Percentiles rank a stretch among this genome's conserved stretches.
Conservation (phyloP, 2,888 invertebrate genomes). For the Mythimna ferrago region DNA sequence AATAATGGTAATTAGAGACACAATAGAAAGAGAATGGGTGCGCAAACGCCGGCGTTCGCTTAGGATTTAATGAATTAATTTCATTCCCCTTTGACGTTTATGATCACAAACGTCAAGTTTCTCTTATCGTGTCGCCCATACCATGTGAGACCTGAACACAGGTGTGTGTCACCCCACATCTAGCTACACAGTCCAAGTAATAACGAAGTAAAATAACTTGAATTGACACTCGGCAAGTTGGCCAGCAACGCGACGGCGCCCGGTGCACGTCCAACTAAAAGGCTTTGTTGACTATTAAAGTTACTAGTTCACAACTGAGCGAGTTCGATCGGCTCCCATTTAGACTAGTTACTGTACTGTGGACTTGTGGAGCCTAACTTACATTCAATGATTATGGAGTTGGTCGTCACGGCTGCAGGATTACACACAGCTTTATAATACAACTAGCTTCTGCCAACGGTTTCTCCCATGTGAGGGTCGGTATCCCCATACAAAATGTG, state of each 20-base stretch:
- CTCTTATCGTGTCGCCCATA: too few species aligned
- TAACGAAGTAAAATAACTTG: constrained; percentile 55
- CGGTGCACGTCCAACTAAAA: constrained; percentile 26
- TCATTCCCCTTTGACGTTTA: too few species aligned
- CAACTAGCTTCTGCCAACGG: too few species aligned
- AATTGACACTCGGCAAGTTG: constrained; percentile 52
- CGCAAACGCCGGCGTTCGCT: too few species aligned
- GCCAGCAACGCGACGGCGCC: constrained; percentile 15
- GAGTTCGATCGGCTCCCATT: constrained; percentile 29
- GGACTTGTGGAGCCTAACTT: constrained; percentile 21
- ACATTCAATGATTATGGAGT: constrained; percentile 13
- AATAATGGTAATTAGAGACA: too few species aligned
- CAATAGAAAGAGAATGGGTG: too few species aligned
- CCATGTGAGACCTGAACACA: neutral
- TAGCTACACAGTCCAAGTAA: constrained; percentile 37
- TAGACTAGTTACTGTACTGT: constrained; percentile 26
- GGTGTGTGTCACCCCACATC: neutral
- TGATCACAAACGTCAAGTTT: too few species aligned
- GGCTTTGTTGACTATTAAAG: constrained; percentile 46
- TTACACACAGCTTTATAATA: neutral
- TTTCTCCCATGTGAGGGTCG: too few species aligned
- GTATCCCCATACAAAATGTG: too few species aligned
- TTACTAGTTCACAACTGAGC: constrained; percentile 40
- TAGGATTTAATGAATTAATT: too few species aligned
- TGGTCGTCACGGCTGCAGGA: neutral